Base-by-base conservation (phyloP, 2,113 vertebrate genomes). In the Caranx melampygus region DNA sequence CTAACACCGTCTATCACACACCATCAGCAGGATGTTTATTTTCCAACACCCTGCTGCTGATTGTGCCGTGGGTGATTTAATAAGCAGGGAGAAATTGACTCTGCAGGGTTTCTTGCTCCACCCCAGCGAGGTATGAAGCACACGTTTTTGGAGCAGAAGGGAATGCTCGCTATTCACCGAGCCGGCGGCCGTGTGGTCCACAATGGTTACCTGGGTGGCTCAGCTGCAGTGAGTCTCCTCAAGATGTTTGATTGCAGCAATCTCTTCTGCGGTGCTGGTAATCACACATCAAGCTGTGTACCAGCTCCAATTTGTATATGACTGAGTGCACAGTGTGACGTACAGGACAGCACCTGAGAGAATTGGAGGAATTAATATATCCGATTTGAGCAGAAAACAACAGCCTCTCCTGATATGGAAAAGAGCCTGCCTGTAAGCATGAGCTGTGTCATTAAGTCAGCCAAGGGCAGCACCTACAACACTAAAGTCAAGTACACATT, bases 261-360 rank as follows among this genome's bases (percentile, higher is more conserved):
- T 94, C 84, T 86, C 87, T 81, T n/a, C 72, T 68, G 85, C 89
- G 75, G 75, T 85, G 86, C 83, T 33, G 76, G 92, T 88, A 92
- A 94, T 93, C 85, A 91, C 87, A 75, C 85, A 79, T 89, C 90
- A 90, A 87, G 87, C 92, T 89, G 90, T 88, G 89, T 79, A 63
- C 78, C 72, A 20, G 61, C 68, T 58, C 49, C 80, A 80, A 89
- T 91, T 79, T 85, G 73, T 83, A 52, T 68, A 65, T 42, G 73
- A 79, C 71, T 16, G 69, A 77, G 74, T 35, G 64, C 81, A 61
- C 89, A 72, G 87, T n/a, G 0, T 51, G 89, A 60, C 3, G n/a
- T 54, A 34, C 3, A 67, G 73, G 60, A 82, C 73, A 34, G 44
- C 64, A 42, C 63, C 63, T 65, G 72, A 77, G 83, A 81, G 58